Conservation (phyloP, 2,797 vertebrate species). For the Tangara arthus region DNA sequence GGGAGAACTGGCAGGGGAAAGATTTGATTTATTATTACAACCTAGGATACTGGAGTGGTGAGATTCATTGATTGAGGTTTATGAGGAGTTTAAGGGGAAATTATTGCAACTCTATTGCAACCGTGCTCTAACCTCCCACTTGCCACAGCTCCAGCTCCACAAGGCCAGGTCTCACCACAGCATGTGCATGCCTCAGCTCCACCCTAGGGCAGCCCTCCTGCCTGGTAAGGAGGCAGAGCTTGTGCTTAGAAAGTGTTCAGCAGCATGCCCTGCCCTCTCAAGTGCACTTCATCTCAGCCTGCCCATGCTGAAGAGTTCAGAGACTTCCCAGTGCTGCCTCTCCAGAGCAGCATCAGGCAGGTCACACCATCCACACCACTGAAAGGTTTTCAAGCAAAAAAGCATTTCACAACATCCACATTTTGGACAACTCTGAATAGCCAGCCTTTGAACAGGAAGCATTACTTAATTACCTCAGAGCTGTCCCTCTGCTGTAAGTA, state of each 20-base stretch:
- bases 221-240: neutral
- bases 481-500: neutral
- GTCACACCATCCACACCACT: accelerated
- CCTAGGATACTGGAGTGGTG: neutral
- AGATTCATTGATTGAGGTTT: neutral
- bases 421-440: neutral
- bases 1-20: neutral
- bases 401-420: neutral
- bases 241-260: neutral
- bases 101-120: neutral
- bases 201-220: neutral
- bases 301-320: neutral
- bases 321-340: neutral
- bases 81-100: neutral
- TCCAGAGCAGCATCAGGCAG: neutral
- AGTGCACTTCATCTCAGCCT: neutral
- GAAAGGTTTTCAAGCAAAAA: neutral
- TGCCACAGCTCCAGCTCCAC: neutral
- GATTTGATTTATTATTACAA: neutral
- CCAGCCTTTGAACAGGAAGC: neutral
- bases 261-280: neutral
- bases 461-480: neutral
- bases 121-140: neutral
- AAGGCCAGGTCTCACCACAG: neutral
- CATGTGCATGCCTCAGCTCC: accelerated